These are phyloP conservation scores for Pachymerium ferrugineum DNA, from an alignment of 2,888 invertebrate species.

Conservation along the genomic window DNA sequence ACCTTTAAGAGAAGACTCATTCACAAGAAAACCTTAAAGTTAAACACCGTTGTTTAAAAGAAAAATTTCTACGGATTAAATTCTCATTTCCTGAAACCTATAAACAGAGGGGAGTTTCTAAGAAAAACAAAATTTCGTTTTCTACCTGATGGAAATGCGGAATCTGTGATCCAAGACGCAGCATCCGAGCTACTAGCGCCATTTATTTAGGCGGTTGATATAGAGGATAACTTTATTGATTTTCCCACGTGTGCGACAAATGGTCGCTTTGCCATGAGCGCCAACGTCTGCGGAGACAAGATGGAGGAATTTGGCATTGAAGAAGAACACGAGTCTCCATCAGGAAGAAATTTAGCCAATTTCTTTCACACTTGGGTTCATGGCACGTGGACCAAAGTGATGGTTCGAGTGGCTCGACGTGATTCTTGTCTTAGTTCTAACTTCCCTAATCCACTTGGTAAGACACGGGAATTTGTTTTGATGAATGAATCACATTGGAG, in stretches of 20 bases:
- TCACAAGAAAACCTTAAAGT: too few relatives aligned
- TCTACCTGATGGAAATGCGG: background rate
- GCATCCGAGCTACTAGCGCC: constrained; percentile 3
- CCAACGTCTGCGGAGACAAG: background rate
- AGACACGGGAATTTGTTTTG: background rate
- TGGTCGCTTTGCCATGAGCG: background rate
- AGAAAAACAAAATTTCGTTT: background rate
- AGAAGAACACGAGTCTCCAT: constrained; percentile 12
- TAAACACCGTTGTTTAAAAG: too few relatives aligned
- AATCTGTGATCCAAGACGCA: background rate
- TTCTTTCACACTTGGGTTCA: constrained; percentile 11
- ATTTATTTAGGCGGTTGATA: background rate
- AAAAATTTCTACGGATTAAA: too few relatives aligned
- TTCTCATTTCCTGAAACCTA: too few relatives aligned
- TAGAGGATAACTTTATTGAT: background rate
- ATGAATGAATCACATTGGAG: background rate
- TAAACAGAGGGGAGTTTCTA: too few relatives aligned
- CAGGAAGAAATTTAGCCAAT: background rate
- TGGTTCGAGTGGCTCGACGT: background rate
- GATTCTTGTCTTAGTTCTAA: constrained; percentile 1
- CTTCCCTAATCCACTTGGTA: background rate
- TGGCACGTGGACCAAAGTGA: constrained; percentile 23
- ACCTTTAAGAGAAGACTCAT: too few relatives aligned
- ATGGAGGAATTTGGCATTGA: constrained; percentile 27
- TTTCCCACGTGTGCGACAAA: background rate